Percentiles rank a stretch among this genome's conserved stretches.
These are phyloP conservation scores for Marmota flaviventris DNA, from an alignment of 2,113 vertebrate species.

Conservation along the genomic window DNA sequence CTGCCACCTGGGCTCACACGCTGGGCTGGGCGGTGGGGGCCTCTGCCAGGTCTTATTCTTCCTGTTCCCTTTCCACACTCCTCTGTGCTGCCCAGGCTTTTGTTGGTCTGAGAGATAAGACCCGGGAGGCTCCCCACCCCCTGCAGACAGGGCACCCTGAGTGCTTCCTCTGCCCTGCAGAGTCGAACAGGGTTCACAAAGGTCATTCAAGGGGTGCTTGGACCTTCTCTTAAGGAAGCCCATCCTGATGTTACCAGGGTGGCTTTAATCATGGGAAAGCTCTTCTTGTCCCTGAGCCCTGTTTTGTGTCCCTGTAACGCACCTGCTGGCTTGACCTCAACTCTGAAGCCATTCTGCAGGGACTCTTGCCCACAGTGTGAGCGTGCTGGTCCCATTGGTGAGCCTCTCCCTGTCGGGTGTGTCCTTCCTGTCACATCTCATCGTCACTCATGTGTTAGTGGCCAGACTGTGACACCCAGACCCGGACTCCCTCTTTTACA, in stretches of 20 bases:
- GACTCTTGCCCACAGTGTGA: neutral
- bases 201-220: rapidly evolving
- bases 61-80: rapidly evolving
- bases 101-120: neutral
- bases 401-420: rapidly evolving
- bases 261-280: neutral
- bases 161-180: neutral
- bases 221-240: neutral
- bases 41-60: too few relatives aligned
- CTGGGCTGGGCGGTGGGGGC: too few relatives aligned
- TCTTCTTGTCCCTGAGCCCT: neutral
- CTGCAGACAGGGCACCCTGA: rapidly evolving
- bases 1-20: too few relatives aligned
- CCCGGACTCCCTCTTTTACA: neutral
- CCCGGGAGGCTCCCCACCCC: neutral
- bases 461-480: neutral
- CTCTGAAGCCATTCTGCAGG: neutral
- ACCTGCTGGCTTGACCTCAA: rapidly evolving
- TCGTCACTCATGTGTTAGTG: rapidly evolving
- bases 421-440: neutral
- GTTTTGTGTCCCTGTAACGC: rapidly evolving
- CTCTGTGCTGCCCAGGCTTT: too few relatives aligned
- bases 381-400: neutral
- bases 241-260: neutral
- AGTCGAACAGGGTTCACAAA: neutral